A percentile compares a stretch with the other conserved stretches of the same genome.
Conservation (phyloP, 1,140 invertebrate species). For the Tetragnatha versicolor region DNA sequence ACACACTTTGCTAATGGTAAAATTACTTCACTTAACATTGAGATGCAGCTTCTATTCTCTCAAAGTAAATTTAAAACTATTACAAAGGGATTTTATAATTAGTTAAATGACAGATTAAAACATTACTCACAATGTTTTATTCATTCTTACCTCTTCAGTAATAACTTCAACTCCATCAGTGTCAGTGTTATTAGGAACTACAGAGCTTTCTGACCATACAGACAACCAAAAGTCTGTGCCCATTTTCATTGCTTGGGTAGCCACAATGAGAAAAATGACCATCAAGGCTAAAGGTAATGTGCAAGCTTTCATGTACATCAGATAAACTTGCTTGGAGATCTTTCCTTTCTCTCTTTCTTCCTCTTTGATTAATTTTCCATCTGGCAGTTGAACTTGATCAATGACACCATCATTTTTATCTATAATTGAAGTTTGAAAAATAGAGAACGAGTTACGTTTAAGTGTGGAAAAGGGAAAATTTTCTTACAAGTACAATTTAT, state of each 20-base stretch:
- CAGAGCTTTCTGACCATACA: slow-evolving; percentile 57
- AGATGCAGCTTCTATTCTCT: no score
- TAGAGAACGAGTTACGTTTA: no score
- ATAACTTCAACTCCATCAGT: no score
- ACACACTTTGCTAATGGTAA: no score
- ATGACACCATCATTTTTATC: slow-evolving; percentile 36
- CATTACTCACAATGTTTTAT: background rate
- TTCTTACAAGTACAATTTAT: no score
- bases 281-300: slow-evolving; percentile 67
- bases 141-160: background rate
- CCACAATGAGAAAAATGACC: slow-evolving; percentile 67
- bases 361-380: slow-evolving; percentile 63
- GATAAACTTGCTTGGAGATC: slow-evolving; percentile 71
- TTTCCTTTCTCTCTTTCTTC: slow-evolving; percentile 72
- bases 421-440: background rate
- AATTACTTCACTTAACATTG: no score
- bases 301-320: slow-evolving; percentile 72
- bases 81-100: no score
- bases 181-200: no score
- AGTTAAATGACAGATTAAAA: no score
- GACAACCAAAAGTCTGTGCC: slow-evolving; percentile 60
- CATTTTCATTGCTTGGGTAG: slow-evolving; percentile 59
- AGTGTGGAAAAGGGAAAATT: no score
- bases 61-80: no score
- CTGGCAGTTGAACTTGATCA: slow-evolving; percentile 41